phyloP scores from a whole-genome alignment of 1,140 invertebrate species.

The Diplogasteroides magnus region DNA sequence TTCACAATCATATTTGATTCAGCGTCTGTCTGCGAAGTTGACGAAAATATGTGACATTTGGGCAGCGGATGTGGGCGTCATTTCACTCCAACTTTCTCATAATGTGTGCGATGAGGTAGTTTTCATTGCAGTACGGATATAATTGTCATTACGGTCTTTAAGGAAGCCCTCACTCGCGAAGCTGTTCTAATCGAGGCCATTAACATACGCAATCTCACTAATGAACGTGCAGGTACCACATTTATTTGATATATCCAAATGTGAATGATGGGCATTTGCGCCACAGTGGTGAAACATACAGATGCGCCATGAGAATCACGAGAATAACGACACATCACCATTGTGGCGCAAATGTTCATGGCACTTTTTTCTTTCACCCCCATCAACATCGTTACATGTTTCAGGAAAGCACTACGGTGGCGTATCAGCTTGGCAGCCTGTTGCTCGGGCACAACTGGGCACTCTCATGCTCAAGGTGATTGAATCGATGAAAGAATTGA shows the following conservation, averaged over 20 bases:
- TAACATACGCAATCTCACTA: not conserved
- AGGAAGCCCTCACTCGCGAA: not conserved
- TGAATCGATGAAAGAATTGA: not conserved
- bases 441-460: not conserved
- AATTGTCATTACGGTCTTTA: not conserved
- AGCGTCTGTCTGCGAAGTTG: not conserved
- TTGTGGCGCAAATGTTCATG: too few relatives aligned
- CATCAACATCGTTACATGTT: too few relatives aligned
- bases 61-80: not conserved
- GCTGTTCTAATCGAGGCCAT: not conserved
- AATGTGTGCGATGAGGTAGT: not conserved
- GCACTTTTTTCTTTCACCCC: too few relatives aligned
- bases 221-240: not conserved
- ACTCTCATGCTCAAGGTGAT: not conserved
- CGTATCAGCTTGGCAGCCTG: not conserved
- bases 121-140: not conserved
- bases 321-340: too few relatives aligned
- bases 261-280: too few relatives aligned
- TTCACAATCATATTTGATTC: too few relatives aligned
- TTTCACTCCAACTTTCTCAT: not conserved
- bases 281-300: too few relatives aligned
- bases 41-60: not conserved
- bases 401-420: not conserved
- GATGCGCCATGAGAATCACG: too few relatives aligned
- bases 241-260: too few relatives aligned